phyloP scores from a whole-genome alignment of 2,888 invertebrate species.

The Bhutanitis thaidina region DNA sequence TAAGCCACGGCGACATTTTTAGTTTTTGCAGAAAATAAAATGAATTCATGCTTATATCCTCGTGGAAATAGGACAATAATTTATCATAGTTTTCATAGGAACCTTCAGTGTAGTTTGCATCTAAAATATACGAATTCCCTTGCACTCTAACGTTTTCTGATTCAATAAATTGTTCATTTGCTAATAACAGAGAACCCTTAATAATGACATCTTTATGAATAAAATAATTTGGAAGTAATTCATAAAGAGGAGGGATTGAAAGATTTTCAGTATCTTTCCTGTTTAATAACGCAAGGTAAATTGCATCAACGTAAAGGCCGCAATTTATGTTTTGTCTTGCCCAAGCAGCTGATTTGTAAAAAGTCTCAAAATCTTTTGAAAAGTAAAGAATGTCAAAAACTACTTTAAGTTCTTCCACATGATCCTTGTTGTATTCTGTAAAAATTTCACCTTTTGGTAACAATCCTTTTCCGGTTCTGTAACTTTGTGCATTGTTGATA shows the following conservation, averaged over 20 bases:
- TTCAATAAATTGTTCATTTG: conserved; percentile 43
- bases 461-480: conserved; percentile 44
- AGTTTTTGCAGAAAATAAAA: conserved; percentile 81
- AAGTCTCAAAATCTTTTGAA: conserved; percentile 79
- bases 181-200: conserved; percentile 53
- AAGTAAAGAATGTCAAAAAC: conserved; percentile 73
- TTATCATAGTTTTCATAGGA: conserved; percentile 70
- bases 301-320: conserved; percentile 80
- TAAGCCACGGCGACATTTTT: conserved; percentile 78
- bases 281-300: conserved; percentile 78
- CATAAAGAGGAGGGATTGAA: conserved; percentile 83
- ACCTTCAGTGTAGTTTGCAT: conserved; percentile 61
- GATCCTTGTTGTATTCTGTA: conserved; percentile 52
- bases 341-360: conserved; percentile 80
- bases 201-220: conserved; percentile 80
- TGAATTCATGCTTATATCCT: conserved; percentile 84
- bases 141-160: conserved; percentile 47
- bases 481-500: conserved; percentile 43
- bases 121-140: conserved; percentile 58
- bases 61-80: conserved; percentile 84
- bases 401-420: conserved; percentile 50
- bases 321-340: conserved; percentile 82
- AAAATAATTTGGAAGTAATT: conserved; percentile 84
- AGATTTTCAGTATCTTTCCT: conserved; percentile 80
- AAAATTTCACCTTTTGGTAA: conserved; percentile 61